Evolutionary conservation across 2,113 vertebrate genomes (phyloP), one percentile per base, ranked within the genome.

Genomic region (Elanoides forficatus): DNA sequence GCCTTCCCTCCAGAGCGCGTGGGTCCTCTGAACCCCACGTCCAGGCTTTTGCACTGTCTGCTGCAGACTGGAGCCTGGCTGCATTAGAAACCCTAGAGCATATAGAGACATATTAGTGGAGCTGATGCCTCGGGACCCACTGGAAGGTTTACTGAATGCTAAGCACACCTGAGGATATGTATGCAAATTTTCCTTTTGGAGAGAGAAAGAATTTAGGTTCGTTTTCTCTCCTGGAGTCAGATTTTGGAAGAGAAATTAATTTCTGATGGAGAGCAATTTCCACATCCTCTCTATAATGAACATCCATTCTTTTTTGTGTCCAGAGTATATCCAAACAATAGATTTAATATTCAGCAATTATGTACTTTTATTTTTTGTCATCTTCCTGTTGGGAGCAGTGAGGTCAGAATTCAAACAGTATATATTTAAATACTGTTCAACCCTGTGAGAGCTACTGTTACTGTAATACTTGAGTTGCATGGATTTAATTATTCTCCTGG

Each of bases 1-100:
- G 10, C 42, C 29, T 43, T 75, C 22, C 15, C 15, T 36, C 43
- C 7, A 15, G n/a, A 30, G 40, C 0, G 0, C 1, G 4, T 0
- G 0, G 34, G 16, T 27, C 36, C 13, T 70, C 40, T 23, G 43
- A 43, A 65, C 79, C 18, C 30, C n/a, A 13, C 16, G 16, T 11
- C 52, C 23, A 26, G 68, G 29, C 13, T 47, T 65, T 15, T 0
- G 0, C 15, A 3, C 3, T 9, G 29, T 4, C 56, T 79, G 27
- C 52, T 48, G 21, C 32, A 45, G 36, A 1, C 27, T 66, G 48
- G 27, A 6, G 47, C 10, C n/a, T 60, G n/a, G 19, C 23, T 60
- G 13, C 34, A 7, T 38, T 50, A 48, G 72, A 45, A 73, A 40
- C 21, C 21, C 17, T 7, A 2, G 45, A 88, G 13, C 29, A 18